Evolutionary conservation across 2,113 vertebrate genomes (phyloP).

Genomic region (Calidris pygmaea): DNA sequence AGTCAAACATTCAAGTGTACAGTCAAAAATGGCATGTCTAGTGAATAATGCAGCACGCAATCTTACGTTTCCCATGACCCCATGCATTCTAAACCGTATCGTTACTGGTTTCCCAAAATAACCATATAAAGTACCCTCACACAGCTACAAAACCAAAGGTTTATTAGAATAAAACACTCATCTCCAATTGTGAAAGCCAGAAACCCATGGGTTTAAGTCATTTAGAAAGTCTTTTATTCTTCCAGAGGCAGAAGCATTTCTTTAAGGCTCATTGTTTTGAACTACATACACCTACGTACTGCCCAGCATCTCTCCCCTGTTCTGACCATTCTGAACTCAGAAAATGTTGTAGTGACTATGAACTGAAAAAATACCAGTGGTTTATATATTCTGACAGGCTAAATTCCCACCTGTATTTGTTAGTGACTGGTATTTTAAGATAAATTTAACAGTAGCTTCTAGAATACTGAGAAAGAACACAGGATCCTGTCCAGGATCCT

Average conservation of each 20-base stretch:
- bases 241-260: not conserved
- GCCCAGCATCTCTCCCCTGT: not conserved
- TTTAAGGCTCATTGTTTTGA: not conserved
- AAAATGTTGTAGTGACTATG: not conserved
- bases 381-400: not conserved
- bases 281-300: not conserved
- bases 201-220: not conserved
- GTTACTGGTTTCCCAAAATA: not conserved
- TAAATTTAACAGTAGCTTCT: not conserved
- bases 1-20: not conserved
- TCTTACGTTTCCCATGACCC: not conserved
- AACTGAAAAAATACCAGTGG: not conserved
- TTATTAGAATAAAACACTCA: not conserved
- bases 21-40: not conserved
- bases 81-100: not conserved
- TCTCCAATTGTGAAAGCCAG: not conserved
- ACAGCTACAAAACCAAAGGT: not conserved
- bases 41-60: not conserved
- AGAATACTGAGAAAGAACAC: not conserved
- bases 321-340: not conserved
- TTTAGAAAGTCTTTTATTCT: not conserved
- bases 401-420: not conserved
- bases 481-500: not conserved
- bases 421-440: not conserved
- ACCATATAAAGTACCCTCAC: not conserved